Conservation (phyloP, 2,113 vertebrate species). For the Rhodinocichla rosea region DNA sequence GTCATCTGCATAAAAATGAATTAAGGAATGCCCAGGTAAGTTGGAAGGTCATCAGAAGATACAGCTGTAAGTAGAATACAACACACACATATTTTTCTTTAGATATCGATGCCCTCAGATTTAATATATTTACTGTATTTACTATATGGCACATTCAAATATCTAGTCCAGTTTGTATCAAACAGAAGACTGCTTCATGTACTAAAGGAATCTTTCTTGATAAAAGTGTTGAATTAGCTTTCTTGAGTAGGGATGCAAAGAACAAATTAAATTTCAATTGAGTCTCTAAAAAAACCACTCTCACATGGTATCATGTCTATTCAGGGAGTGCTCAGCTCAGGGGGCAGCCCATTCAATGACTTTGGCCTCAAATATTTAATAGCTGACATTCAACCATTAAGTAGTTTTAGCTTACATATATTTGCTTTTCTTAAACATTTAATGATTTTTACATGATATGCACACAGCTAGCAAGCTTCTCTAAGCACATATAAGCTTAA, state of each 20-base stretch:
- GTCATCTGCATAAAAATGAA: not conserved
- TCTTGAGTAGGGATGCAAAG: not conserved
- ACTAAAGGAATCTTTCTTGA: not conserved
- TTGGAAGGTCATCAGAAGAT: not conserved
- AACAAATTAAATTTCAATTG: slow-evolving; percentile 18
- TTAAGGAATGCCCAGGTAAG: not conserved
- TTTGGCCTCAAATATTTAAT: not conserved
- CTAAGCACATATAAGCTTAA: not conserved
- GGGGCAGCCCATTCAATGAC: not conserved
- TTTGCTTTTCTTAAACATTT: not conserved
- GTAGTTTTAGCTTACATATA: not conserved
- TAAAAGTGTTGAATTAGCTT: slow-evolving; percentile 2
- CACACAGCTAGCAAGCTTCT: not conserved
- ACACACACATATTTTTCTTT: not conserved
- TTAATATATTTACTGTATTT: not conserved
- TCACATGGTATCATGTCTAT: not conserved
- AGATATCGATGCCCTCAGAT: not conserved
- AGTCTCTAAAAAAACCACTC: not conserved
- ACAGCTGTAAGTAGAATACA: not conserved
- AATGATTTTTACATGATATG: not conserved
- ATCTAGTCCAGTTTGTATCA: not conserved
- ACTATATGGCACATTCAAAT: not conserved
- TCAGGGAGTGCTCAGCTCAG: not conserved
- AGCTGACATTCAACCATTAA: not conserved
- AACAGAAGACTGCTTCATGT: not conserved